Percentiles rank a stretch among this genome's conserved stretches.
These are phyloP conservation scores for Melipona beecheii DNA, from an alignment of 2,888 invertebrate species.

Conservation along the genomic window DNA sequence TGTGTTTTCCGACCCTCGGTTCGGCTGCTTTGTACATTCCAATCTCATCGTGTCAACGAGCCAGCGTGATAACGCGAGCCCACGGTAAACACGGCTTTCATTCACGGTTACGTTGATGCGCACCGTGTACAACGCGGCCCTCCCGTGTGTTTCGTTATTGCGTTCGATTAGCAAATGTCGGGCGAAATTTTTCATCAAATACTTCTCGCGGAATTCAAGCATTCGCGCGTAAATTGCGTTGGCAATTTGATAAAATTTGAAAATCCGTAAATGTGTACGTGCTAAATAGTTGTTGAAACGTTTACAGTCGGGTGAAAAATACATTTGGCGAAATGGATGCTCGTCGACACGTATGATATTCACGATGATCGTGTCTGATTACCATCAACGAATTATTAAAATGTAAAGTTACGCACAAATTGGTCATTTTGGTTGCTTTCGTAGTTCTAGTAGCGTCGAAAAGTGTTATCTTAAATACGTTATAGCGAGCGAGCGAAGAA, in stretches of 20 bases:
- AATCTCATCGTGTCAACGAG: conserved; percentile 68
- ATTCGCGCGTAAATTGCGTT: no score
- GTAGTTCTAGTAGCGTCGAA: no score
- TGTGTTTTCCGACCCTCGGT: conserved; percentile 13
- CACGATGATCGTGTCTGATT: no score
- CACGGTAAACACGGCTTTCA: conserved; percentile 61
- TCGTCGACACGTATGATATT: no score
- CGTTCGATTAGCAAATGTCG: neutral
- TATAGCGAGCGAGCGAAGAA: conserved; percentile 17
- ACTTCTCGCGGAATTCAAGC: neutral
- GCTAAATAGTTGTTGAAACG: no score
- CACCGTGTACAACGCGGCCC: conserved; percentile 40
- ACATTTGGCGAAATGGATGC: no score
- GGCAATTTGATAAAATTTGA: no score
- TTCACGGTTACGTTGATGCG: conserved; percentile 44
- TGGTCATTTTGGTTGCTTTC: no score
- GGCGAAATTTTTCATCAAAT: conserved; percentile 23
- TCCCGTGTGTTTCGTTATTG: conserved; percentile 44
- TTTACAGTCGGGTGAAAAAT: no score
- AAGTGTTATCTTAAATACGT: neutral
- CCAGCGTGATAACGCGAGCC: conserved; percentile 48
- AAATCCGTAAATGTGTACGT: no score
- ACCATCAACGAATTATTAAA: no score
- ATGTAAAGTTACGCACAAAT: no score
- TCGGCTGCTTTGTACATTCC: conserved; percentile 68